Evolutionary conservation across 2,888 invertebrate species (phyloP), one percentile per base, ranked within the genome.

Genomic region (Lagria hirta): DNA sequence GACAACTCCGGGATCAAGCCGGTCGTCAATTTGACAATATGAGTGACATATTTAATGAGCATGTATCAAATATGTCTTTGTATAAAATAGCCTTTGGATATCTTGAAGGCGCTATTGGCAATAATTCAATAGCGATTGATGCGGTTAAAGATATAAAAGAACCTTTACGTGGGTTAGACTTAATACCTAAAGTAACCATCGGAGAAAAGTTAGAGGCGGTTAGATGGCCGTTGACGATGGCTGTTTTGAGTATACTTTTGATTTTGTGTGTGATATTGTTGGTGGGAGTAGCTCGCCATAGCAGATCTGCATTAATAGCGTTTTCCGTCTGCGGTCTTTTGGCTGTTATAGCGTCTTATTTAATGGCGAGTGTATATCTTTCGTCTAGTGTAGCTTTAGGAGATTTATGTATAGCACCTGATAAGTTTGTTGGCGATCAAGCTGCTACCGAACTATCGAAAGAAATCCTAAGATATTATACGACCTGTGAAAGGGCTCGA

Each of bases 171-270:
- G 82, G 84, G 23, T 80, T 90, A 34, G 82, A 84, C 52, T 73
- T 90, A 55, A 82, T 82, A 22, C 74, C 75, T 18, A 77, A 76
- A 44, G 73, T 83, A 42, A 70, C 68, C 27, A 68, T 81, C 24
- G 81, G 80, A 24, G 86, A 86, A 72, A 80, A 81, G 70, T 79
- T 84, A 75, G 88, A 88, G 71, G 78, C 83, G 54, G 38, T 59
- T 5, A 80, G 89, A 64, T 94, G 93, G 93, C 89, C 91, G 23
- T 82, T 87, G 54, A 94, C 93, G 45, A 90, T 94, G 82, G 87
- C 86, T 44, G 81, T 92, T 44, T 80, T 92, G 71, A 89, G 90
- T 65, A 79, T 88, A 60, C 81, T 93, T 57, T 82, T 93, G 50
- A 84, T 91, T 12, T 82, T 94, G 32, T 92, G 93, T 74, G 86